Evolutionary conservation across 2,113 vertebrate genomes (phyloP), one percentile per base, ranked within the genome.

Genomic region (Sylvicapra grimmia): DNA sequence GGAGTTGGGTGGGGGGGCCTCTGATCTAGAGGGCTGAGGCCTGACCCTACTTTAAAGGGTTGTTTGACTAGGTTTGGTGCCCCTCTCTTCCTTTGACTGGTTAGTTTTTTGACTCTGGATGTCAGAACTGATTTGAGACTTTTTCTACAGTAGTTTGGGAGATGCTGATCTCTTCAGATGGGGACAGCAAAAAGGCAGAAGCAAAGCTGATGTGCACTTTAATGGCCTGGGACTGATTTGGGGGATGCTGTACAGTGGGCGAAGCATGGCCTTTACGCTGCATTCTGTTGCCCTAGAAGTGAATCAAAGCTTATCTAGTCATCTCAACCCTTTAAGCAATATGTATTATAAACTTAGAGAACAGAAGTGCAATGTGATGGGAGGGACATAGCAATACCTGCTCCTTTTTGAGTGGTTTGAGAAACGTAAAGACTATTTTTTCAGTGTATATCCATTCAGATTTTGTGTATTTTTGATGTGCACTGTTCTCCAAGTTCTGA

Each of bases 171-270:
- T 93, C 87, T 95, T 93, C 65, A 47, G 92, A 82, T 59, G 27
- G 89, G 96, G 95, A 58, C 82, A 90, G 97, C 96, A 93, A 89
- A 86, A 87, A 96, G 95, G 92, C 93, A 95, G 89, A 83, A 94
- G 96, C 58, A 84, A 97, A 97, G 75, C 90, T 93, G 90, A 94
- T 83, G 91, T 98, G 98, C 98, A 98, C 98, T 98, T 98, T 98
- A 75, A 98, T 94, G 92, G 96, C 96, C 95, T 95, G 93, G 94
- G 92, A 91, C 95, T 92, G 80, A 97, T 91, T 68, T 47, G 59
- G 91, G 97, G 93, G 95, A 90, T 4, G 31, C 59, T 95, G 97
- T 96, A 92, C 72, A 97, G 79, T 89, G 91, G 97, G 49, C 29
- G 40, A 94, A 97, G 93, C 94, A 93, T 92, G 93, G 86, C 90